Evolutionary conservation across 2,888 invertebrate species (phyloP).

Genomic region (Archips xylosteana): DNA sequence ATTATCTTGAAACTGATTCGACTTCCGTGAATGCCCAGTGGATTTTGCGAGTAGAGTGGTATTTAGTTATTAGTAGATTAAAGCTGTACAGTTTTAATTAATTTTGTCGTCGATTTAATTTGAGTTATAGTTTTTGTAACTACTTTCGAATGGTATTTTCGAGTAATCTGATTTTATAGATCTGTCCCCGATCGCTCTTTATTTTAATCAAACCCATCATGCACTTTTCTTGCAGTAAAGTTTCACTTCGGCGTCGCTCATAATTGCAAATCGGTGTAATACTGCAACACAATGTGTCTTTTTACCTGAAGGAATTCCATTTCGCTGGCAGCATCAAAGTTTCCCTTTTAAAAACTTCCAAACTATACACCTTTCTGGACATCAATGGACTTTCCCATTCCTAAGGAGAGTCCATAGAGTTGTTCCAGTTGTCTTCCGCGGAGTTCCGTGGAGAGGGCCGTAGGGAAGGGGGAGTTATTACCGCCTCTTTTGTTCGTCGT

Average conservation of each 20-base stretch:
- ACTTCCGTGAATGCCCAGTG: no score
- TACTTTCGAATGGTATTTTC: no score
- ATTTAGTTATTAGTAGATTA: no score
- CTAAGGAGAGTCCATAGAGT: constrained; percentile 64
- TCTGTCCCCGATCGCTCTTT: neutral
- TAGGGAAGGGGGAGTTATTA: constrained; percentile 68
- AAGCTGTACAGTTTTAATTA: no score
- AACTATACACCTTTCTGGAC: constrained; percentile 71
- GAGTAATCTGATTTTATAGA: no score
- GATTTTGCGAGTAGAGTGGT: no score
- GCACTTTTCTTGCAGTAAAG: neutral
- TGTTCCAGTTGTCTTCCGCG: constrained; percentile 67
- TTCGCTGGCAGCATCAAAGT: constrained; percentile 53
- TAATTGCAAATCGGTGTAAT: constrained; percentile 12
- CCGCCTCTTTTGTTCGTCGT: constrained; percentile 71
- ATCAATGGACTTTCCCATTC: constrained; percentile 70
- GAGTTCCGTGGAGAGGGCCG: constrained; percentile 51
- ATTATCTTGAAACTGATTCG: no score
- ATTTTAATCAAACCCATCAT: neutral
- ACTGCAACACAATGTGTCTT: constrained; percentile 26
- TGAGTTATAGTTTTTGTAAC: no score
- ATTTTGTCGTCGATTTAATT: no score
- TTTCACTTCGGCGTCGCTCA: neutral
- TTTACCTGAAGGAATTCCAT: constrained; percentile 43
- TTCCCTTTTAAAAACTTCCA: constrained; percentile 67